A percentile compares a stretch with the other conserved stretches of the same genome.
These are phyloP conservation scores for Cephus rjabovi DNA, from an alignment of 2,888 invertebrate species.

Conservation along the genomic window DNA sequence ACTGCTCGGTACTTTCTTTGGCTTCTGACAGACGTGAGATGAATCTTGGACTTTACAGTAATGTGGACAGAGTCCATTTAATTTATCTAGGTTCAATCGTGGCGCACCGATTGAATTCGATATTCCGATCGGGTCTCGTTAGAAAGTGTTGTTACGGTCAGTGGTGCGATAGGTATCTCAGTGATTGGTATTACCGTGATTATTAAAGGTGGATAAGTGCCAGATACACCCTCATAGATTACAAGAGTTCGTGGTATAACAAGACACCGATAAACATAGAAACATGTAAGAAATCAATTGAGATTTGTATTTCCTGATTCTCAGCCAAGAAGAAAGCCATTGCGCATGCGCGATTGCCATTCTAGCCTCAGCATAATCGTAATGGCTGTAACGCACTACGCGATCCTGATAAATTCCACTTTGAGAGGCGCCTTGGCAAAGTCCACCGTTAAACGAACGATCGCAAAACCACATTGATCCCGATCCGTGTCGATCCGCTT, in stretches of 20 bases:
- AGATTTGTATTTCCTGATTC: neutral
- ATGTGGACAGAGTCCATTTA: neutral
- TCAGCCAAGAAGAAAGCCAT: neutral
- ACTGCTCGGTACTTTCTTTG: slow-evolving; percentile 1
- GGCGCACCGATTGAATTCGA: slow-evolving; percentile 22
- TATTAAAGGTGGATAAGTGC: neutral
- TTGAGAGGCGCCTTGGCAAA: neutral
- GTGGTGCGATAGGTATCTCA: neutral
- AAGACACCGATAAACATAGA: neutral
- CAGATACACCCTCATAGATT: neutral
- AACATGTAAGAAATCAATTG: neutral
- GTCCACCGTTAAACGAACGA: slow-evolving; percentile 23
- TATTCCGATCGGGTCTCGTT: slow-evolving; percentile 35
- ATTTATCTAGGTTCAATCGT: neutral
- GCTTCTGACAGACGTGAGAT: slow-evolving; percentile 41
- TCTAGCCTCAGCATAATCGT: neutral
- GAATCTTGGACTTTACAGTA: slow-evolving; percentile 32
- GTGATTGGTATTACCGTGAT: neutral
- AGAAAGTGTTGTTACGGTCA: slow-evolving; percentile 33
- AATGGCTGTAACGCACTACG: slow-evolving; percentile 12
- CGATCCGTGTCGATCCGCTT: slow-evolving; percentile 1
- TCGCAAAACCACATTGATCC: slow-evolving; percentile 47
- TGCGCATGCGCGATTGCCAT: neutral
- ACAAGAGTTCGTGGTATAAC: neutral
- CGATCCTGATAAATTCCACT: neutral